These are phyloP conservation scores for Agelastica alni DNA, from an alignment of 2,888 invertebrate genomes.

Conservation along the genomic window DNA sequence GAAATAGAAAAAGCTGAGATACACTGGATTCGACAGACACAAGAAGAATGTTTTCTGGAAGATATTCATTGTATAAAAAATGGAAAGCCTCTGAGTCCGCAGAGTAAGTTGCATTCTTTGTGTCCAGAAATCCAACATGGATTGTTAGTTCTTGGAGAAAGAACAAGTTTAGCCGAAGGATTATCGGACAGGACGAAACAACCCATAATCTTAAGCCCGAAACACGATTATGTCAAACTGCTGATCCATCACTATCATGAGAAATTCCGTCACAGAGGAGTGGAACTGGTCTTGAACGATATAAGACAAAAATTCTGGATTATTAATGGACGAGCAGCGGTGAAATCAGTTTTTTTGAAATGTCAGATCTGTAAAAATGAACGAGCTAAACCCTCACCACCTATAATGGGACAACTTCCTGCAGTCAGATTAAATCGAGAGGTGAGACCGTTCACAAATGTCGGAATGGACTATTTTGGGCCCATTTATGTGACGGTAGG, in stretches of 20 bases:
- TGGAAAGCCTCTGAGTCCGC: background rate
- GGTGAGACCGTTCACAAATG: constrained; percentile 14
- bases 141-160: too few species aligned
- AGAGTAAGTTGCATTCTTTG: background rate
- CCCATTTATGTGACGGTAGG: constrained; percentile 18
- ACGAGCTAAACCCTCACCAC: background rate
- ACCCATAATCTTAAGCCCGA: constrained; percentile 3
- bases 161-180: background rate
- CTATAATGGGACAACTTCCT: constrained; percentile 3
- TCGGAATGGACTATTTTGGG: constrained; percentile 19
- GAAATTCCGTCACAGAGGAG: background rate
- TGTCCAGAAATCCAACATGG: background rate
- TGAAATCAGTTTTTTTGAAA: background rate
- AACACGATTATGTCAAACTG: constrained; percentile 2
- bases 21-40: constrained; percentile 14
- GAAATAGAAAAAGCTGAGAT: background rate
- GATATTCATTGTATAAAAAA: too few species aligned
- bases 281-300: background rate
- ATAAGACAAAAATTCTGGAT: background rate
- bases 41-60: background rate
- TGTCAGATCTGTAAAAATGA: constrained; percentile 11
- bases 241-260: constrained; percentile 2
- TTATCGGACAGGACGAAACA: background rate
- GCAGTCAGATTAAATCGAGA: background rate
- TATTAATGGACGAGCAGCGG: background rate